A percentile compares a stretch with the other conserved stretches of the same genome.
phyloP scores from a whole-genome alignment of 64 coral and sea anemone genomes.

The Montipora foliosa region DNA sequence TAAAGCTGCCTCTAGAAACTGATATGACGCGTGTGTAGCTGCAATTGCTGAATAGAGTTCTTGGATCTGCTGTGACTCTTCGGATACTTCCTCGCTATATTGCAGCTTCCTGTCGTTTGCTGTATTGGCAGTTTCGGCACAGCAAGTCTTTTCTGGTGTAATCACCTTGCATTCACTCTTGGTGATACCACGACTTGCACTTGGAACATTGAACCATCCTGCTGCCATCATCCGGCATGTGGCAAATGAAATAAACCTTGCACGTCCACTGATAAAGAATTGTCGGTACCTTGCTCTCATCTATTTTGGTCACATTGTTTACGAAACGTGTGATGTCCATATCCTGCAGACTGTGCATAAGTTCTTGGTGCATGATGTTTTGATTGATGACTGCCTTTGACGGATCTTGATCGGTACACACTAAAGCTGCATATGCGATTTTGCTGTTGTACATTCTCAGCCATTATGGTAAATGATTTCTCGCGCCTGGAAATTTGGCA shows the following conservation, averaged over 20 bases:
- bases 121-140: neutral
- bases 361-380: slow-evolving; percentile 30
- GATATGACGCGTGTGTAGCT: no score
- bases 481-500: slow-evolving; percentile 31
- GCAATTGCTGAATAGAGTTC: no score
- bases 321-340: slow-evolving; percentile 33
- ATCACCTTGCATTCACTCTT: neutral
- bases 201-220: no score
- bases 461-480: neutral
- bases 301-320: neutral
- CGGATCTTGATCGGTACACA: slow-evolving; percentile 46
- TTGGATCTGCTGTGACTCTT: no score
- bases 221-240: slow-evolving; percentile 51
- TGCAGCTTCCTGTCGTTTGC: neutral
- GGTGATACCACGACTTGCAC: no score
- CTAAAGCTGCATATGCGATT: slow-evolving; percentile 26
- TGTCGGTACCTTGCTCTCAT: neutral
- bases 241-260: slow-evolving; percentile 46
- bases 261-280: slow-evolving; percentile 41
- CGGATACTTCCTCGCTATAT: no score
- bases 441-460: slow-evolving; percentile 65
- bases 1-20: no score
- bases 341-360: slow-evolving; percentile 5
- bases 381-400: slow-evolving; percentile 10
- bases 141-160: neutral